Evolutionary conservation across 2,888 invertebrate genomes (phyloP), one percentile per base, ranked within the genome.

Genomic region (Cataglyphis rosenhaueri): DNA sequence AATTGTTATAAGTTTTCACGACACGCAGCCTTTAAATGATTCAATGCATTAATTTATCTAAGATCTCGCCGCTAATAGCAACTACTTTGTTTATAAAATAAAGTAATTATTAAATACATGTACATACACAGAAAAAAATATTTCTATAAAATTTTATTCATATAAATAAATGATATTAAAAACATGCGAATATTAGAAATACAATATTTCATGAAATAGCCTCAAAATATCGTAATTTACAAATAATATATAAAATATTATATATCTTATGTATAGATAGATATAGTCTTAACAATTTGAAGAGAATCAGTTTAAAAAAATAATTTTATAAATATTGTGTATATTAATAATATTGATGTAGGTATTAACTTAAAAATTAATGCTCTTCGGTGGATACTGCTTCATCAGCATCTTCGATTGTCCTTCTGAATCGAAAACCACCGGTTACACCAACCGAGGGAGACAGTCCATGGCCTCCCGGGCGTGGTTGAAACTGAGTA

Each of bases 11-110:
- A 65, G 1, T 9, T 76, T 76, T 4, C 38, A 76, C 0, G 41
- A 55, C 25, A 8, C 38, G 4, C 65, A 76, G 25, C 41, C 76
- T 41, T 10, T 76, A 12, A 76, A 65, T 1, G 75, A 65, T 2
- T 55, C 65, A 25, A 55, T 21, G 25, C 57, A 41, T 4, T 65
- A 76, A 41, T 21, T 41, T 41, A 41, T 21, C 5, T 76, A 65
- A 65, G 76, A 76, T 57, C 76, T 76, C 10, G 57, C 65, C 1
- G 38, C 0, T 65, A 75, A 75, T 29, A 38, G 25, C 29, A 76
- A 76, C 48, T 48, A 18, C 5, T 48, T 48, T 15, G 41, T 76
- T 1, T 2, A n/a, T 4, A 57, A 55, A 0, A 65, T 52, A 62
- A 35, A 4, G 3, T 65, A n/a, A 0, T 64, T 64, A 48, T 29